phyloP scores from a whole-genome alignment of 2,113 vertebrate species.

The Odontesthes bonariensis region DNA sequence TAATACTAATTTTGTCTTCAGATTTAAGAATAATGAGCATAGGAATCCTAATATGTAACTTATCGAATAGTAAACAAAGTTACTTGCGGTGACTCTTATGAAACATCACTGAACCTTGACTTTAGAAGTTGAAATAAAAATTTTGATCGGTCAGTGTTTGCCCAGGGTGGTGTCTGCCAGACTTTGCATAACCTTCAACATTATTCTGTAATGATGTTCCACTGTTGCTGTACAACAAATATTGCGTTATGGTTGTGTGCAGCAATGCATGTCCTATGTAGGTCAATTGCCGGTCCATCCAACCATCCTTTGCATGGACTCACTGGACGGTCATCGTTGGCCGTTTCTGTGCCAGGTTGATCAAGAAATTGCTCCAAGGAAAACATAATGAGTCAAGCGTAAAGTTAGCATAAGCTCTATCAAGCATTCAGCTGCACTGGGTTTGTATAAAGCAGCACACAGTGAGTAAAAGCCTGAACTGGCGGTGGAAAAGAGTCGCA shows the following conservation, averaged over 20 bases:
- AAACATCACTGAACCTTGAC: background rate
- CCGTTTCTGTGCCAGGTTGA: constrained; percentile 24
- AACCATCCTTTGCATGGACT: constrained; percentile 4
- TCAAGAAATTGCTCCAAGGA: constrained; percentile 28
- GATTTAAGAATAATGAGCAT: too few species aligned
- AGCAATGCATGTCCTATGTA: constrained; percentile 11
- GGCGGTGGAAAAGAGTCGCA: background rate
- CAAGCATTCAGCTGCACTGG: constrained; percentile 33
- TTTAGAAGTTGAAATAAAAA: background rate
- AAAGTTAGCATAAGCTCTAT: constrained; percentile 42
- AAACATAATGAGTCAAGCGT: constrained; percentile 50
- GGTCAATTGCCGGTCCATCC: constrained; percentile 25
- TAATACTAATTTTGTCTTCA: too few species aligned
- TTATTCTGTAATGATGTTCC: background rate
- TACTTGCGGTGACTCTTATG: background rate
- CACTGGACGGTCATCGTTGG: constrained; percentile 9
- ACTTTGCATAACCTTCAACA: constrained; percentile 7
- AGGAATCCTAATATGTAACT: too few species aligned
- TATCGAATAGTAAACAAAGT: background rate
- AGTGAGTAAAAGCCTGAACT: background rate
- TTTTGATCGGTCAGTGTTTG: constrained; percentile 10
- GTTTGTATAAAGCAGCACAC: constrained; percentile 6
- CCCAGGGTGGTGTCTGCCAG: constrained; percentile 16
- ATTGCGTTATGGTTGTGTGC: constrained; percentile 24
- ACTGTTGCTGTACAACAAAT: constrained; percentile 19